Base-by-base conservation (phyloP, 2,888 invertebrate species). In the Pyrrhosoma nymphula region DNA sequence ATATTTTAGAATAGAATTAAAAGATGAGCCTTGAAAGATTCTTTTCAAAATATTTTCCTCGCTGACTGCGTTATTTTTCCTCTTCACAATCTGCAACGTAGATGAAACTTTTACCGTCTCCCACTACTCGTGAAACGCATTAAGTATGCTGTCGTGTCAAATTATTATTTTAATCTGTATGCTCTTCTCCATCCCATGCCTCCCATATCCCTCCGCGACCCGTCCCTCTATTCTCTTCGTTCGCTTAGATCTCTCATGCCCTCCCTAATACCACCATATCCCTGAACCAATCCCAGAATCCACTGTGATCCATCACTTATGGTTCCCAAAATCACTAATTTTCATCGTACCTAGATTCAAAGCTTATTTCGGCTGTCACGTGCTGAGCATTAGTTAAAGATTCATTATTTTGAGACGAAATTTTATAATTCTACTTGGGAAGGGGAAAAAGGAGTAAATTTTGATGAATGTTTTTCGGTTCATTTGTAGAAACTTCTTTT, bases 91-190 rank as follows among this genome's bases (percentile, higher is more conserved):
- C 39, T 88, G 39, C 20, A 88, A 14, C 16, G 4, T 18, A 18
- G 47, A 88, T 90, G 56, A 56, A 56, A 90, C 18, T 90, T 90
- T 60, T 56, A 35, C n/a, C 56, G 20, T 90, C 39, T 16, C 90
- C 90, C 63, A 39, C 91, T 63, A 63, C 63, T 91, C 91, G 35
- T n/a, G n/a, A 30, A 91, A 91, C 90, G 60, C 10, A 60, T 90
- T 90, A n/a, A 26, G 63, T 18, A 60, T 23, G 91, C 60, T 91
- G 91, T 91, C 91, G 39, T 35, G 35, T 91, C 91, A 91, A 91
- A 91, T 91, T 91, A 91, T 91, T 60, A 91, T 63, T 91, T 91
- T 91, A 91, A 91, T 91, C 91, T 91, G 60, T 91, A 90, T 60
- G 35, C n/a, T 30, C 60, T 35, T 30, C 30, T 56, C 56, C 56